Evolutionary conservation across 2,113 vertebrate species (phyloP).

Genomic region (Etia nguti): DNA sequence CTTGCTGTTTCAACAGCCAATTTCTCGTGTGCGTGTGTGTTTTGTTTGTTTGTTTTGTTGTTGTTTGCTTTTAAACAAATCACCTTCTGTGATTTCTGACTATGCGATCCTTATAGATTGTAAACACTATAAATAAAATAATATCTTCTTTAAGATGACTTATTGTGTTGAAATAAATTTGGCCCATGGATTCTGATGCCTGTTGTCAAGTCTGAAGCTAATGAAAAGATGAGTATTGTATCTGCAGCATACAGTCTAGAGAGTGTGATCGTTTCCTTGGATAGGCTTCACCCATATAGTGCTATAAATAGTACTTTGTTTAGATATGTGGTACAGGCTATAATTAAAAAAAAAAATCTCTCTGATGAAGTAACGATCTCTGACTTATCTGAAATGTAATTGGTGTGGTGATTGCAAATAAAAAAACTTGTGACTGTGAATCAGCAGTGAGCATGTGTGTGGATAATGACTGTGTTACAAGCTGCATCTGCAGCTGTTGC

Average conservation of each 20-base stretch:
- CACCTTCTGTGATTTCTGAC: not conserved
- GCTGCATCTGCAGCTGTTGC: conserved; percentile 15
- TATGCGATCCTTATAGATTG: not conserved
- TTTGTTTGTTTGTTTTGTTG: not conserved
- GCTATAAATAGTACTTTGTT: not conserved
- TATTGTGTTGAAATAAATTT: not conserved
- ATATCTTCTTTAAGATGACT: not conserved
- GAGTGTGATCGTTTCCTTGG: not conserved
- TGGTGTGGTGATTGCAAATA: not conserved
- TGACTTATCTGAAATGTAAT: not conserved
- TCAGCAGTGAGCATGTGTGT: not conserved
- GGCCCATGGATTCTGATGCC: not conserved
- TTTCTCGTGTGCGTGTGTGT: not conserved
- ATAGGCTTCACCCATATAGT: not conserved
- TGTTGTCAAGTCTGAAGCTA: not conserved
- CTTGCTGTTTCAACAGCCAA: not conserved
- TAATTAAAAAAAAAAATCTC: not conserved
- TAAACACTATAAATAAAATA: not conserved
- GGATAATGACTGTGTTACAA: not conserved
- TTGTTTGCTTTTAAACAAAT: not conserved
- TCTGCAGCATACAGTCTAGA: not conserved
- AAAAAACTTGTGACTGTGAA: not conserved
- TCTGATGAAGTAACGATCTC: not conserved
- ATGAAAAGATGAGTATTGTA: not conserved
- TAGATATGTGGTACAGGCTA: not conserved